These are phyloP conservation scores for Australoheros scitulus DNA, from an alignment of 2,113 vertebrate genomes.

Conservation along the genomic window DNA sequence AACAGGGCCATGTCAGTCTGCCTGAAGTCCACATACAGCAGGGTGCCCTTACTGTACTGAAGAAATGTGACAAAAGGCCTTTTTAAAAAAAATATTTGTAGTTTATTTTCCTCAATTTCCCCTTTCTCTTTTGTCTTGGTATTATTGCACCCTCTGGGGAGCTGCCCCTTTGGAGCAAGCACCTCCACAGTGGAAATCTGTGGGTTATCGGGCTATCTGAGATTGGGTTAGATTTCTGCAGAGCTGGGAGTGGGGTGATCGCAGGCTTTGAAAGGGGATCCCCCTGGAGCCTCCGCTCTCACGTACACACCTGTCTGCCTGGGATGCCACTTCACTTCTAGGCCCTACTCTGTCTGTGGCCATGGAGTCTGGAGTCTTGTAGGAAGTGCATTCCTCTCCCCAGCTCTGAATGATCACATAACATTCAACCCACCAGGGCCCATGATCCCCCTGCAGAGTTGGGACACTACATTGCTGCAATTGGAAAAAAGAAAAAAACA, in stretches of 20 bases:
- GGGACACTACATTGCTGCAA: constrained; percentile 40
- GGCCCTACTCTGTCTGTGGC: constrained; percentile 63
- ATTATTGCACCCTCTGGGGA: constrained; percentile 12
- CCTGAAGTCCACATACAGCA: background rate
- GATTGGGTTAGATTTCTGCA: constrained; percentile 70
- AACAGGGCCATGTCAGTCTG: constrained; percentile 26
- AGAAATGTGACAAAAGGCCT: background rate
- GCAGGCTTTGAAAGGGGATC: constrained; percentile 76
- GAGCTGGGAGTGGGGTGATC: constrained; percentile 48
- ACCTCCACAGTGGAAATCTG: constrained; percentile 18
- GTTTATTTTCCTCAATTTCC: background rate
- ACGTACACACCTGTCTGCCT: constrained; percentile 72
- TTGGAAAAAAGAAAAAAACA: background rate
- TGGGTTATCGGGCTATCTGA: constrained; percentile 72
- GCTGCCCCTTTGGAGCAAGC: background rate
- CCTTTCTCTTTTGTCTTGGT: background rate
- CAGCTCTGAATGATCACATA: constrained; percentile 68
- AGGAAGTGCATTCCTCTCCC: constrained; percentile 75
- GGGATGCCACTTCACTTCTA: constrained; percentile 65
- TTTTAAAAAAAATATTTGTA: background rate
- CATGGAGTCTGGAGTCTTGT: constrained; percentile 63
- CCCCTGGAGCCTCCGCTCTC: constrained; percentile 43
- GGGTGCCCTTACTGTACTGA: background rate
- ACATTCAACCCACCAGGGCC: constrained; percentile 47
- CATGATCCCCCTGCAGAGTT: constrained; percentile 35